These are phyloP conservation scores for Phrynocephalus forsythii DNA, from an alignment of 2,797 vertebrate species.

Conservation along the genomic window DNA sequence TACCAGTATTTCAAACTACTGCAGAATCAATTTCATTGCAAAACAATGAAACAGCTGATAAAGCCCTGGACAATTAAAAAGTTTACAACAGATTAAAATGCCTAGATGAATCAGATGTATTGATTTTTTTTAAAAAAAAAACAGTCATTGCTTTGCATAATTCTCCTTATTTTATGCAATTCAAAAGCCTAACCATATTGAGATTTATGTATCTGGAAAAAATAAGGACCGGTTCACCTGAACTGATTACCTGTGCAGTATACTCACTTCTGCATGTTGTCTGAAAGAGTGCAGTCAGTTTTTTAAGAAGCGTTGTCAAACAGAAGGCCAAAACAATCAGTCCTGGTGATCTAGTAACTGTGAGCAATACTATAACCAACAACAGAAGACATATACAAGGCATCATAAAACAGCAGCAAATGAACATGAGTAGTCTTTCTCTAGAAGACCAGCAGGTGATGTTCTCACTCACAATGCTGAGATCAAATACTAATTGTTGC, in stretches of 20 bases:
- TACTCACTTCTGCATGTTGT: background rate
- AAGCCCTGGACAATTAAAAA: background rate
- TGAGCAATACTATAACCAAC: background rate
- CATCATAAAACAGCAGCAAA: too few relatives aligned
- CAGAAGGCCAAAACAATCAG: background rate
- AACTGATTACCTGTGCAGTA: too few relatives aligned
- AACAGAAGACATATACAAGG: background rate
- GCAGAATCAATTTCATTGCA: background rate
- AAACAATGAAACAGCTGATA: background rate
- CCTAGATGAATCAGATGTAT: background rate
- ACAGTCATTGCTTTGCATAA: background rate
- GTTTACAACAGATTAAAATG: background rate
- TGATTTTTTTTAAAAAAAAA: background rate
- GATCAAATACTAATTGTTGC: too few relatives aligned
- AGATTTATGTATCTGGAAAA: background rate
- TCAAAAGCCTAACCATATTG: background rate
- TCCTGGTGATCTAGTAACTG: background rate
- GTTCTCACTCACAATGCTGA: too few relatives aligned
- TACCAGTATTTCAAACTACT: background rate
- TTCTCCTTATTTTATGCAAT: background rate
- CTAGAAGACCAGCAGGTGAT: too few relatives aligned
- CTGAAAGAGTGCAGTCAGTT: background rate
- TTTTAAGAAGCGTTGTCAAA: background rate
- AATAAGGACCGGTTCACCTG: background rate
- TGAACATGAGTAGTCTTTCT: too few relatives aligned